phyloP scores from a whole-genome alignment of 2,888 invertebrate species.

The Pseudococcus jackbeardsleyi region DNA sequence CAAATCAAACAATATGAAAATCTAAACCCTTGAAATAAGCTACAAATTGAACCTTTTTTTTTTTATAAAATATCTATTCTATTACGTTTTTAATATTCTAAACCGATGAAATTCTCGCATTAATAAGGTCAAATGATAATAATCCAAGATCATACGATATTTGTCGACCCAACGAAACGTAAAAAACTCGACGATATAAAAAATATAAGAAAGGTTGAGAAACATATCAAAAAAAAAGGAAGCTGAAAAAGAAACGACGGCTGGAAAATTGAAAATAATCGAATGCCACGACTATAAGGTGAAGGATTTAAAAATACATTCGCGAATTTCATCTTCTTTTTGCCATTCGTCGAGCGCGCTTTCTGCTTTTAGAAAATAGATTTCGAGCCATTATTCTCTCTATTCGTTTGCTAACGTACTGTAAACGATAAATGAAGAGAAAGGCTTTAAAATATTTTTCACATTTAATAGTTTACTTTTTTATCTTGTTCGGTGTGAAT shows the following conservation, averaged over 20 bases:
- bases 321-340: slow-evolving; percentile 45
- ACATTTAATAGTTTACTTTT: slow-evolving; percentile 56
- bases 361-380: slow-evolving; percentile 42
- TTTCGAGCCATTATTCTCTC: background rate
- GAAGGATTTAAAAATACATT: slow-evolving; percentile 51
- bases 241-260: slow-evolving; percentile 4
- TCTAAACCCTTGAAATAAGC: no score
- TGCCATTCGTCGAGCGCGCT: slow-evolving; percentile 34
- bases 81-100: background rate
- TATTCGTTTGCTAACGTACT: slow-evolving; percentile 45
- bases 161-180: background rate
- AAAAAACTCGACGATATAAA: background rate
- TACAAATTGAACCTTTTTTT: no score
- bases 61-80: no score
- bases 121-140: background rate
- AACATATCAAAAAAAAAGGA: background rate
- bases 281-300: slow-evolving; percentile 44
- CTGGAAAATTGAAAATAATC: slow-evolving; percentile 47
- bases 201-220: background rate
- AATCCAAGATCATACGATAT: slow-evolving; percentile 3
- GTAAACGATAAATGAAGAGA: slow-evolving; percentile 54
- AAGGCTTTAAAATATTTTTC: slow-evolving; percentile 47
- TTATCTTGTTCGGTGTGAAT: slow-evolving; percentile 52
- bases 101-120: background rate
- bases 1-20: no score